phyloP scores from a whole-genome alignment of 2,113 vertebrate genomes.

The Struthio camelus region DNA sequence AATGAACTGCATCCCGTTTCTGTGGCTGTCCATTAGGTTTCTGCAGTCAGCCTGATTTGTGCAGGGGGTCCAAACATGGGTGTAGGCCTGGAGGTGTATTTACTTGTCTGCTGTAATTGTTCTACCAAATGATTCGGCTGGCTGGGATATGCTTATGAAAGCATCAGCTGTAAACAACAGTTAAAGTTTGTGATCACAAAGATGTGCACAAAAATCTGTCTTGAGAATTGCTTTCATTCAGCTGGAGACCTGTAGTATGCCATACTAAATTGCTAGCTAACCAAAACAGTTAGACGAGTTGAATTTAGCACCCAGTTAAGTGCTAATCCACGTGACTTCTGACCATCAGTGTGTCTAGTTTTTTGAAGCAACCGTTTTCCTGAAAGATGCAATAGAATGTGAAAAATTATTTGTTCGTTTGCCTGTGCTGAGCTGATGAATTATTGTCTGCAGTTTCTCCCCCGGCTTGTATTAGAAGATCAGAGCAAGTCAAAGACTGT shows the following conservation, averaged over 20 bases:
- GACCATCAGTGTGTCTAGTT: background rate
- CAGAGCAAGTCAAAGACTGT: background rate
- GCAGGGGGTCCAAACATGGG: background rate
- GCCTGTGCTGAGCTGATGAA: background rate
- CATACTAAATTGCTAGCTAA: background rate
- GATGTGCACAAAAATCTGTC: background rate
- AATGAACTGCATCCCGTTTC: background rate
- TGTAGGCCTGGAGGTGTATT: background rate
- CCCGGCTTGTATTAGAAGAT: background rate
- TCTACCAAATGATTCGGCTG: background rate
- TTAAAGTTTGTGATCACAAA: background rate
- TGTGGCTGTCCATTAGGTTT: background rate
- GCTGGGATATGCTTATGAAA: background rate
- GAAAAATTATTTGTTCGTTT: background rate
- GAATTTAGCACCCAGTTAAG: background rate
- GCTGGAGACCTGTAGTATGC: background rate
- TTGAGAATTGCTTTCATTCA: background rate
- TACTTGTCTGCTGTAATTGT: background rate
- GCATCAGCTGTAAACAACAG: background rate
- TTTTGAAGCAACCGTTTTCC: background rate
- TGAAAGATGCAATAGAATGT: background rate
- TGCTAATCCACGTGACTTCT: background rate
- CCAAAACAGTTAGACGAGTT: background rate
- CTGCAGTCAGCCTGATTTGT: background rate
- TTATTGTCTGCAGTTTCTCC: background rate